Evolutionary conservation across 2,797 vertebrate genomes (phyloP).

Genomic region (Circus cinereus): DNA sequence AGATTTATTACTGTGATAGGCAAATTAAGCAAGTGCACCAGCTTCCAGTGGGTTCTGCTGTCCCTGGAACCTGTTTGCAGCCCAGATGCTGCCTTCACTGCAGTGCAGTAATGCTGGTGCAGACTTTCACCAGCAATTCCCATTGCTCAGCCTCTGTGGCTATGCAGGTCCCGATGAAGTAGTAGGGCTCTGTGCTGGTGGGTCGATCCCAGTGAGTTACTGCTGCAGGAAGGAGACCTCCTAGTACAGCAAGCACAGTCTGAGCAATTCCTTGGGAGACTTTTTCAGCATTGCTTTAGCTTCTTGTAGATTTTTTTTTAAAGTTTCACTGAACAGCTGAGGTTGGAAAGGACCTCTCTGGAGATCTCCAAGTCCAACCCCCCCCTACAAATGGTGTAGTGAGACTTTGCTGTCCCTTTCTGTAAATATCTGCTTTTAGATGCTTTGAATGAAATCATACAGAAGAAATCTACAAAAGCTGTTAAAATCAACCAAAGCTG

Average conservation of each 20-base stretch:
- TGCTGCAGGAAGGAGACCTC: neutral
- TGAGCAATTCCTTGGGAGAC: neutral
- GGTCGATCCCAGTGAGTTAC: neutral
- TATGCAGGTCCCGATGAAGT: fast-evolving
- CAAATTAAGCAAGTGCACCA: neutral
- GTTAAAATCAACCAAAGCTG: neutral
- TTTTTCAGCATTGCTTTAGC: neutral
- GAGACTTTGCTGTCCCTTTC: neutral
- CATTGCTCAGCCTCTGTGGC: fast-evolving
- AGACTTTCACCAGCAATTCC: neutral
- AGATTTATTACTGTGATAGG: neutral
- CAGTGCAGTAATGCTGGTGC: neutral
- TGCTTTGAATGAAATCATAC: neutral
- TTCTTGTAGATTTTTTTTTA: neutral
- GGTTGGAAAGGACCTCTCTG: neutral
- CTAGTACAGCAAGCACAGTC: neutral
- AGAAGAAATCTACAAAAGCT: neutral
- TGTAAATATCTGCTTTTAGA: neutral
- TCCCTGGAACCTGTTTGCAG: neutral
- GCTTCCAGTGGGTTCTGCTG: neutral
- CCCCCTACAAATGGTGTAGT: fast-evolving
- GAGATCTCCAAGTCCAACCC: neutral
- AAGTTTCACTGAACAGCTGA: neutral
- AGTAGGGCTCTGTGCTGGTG: fast-evolving
- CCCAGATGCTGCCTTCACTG: neutral